Conservation (phyloP, 2,797 vertebrate genomes). For the Acipenser transmontanus region DNA sequence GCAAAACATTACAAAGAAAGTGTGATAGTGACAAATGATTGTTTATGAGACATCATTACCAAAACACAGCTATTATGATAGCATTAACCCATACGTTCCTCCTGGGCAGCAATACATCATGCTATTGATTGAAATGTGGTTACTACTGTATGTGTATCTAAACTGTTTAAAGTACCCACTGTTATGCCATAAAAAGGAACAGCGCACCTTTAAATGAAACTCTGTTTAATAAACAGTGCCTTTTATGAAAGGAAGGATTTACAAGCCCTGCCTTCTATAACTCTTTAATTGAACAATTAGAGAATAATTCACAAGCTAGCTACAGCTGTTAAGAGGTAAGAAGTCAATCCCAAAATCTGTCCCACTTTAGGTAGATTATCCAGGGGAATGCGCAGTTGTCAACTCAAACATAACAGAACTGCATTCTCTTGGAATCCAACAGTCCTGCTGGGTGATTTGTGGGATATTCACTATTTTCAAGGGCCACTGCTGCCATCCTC, state of each 20-base stretch:
- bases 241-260: conserved; percentile 17
- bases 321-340: conserved; percentile 22
- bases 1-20: not conserved
- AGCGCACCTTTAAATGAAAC: conserved; percentile 43
- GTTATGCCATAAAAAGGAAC: no score
- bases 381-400: conserved; percentile 47
- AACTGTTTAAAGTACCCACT: not conserved
- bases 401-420: no score
- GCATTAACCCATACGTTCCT: not conserved
- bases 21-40: not conserved
- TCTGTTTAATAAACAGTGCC: conserved; percentile 38
- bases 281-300: conserved; percentile 51
- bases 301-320: conserved; percentile 50
- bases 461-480: no score
- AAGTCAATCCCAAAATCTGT: conserved; percentile 49
- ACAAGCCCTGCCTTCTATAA: conserved; percentile 39
- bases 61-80: conserved; percentile 4
- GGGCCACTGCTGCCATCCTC: no score
- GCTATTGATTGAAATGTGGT: not conserved
- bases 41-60: conserved; percentile 5
- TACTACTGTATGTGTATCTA: not conserved
- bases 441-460: no score
- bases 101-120: conserved; percentile 6
- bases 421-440: no score
- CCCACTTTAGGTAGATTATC: conserved; percentile 49